A percentile compares a stretch with the other conserved stretches of the same genome.
Conservation (phyloP, 2,797 vertebrate genomes). For the Distichodus sexfasciatus region DNA sequence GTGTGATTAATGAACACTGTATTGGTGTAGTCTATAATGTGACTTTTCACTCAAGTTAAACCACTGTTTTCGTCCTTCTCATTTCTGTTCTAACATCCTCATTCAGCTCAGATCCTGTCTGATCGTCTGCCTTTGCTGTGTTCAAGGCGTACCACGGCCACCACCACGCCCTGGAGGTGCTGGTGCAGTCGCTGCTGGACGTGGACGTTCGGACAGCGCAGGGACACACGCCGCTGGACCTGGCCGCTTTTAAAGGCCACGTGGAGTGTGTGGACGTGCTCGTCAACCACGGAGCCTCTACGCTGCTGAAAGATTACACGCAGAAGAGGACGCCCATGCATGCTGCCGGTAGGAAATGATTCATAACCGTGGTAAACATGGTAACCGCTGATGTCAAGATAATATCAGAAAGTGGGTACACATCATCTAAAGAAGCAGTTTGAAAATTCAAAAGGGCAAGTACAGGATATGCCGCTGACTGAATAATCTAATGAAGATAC, state of each 20-base stretch:
- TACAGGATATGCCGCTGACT: too few relatives aligned
- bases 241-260: constrained; percentile 95
- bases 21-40: too few relatives aligned
- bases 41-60: too few relatives aligned
- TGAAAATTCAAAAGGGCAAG: too few relatives aligned
- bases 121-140: not conserved
- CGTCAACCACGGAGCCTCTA: constrained; percentile 96
- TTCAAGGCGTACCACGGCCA: constrained; percentile 94
- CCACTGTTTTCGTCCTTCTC: too few relatives aligned
- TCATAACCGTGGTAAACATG: not conserved
- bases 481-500: too few relatives aligned
- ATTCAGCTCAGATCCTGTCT: not conserved
- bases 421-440: too few relatives aligned
- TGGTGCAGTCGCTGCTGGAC: constrained; percentile 94
- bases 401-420: too few relatives aligned
- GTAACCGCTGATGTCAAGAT: too few relatives aligned
- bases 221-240: constrained; percentile 90
- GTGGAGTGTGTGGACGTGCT: constrained; percentile 97
- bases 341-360: constrained; percentile 81
- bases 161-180: constrained; percentile 93
- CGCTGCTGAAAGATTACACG: constrained; percentile 92
- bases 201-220: constrained; percentile 92
- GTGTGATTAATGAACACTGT: too few relatives aligned
- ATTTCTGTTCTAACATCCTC: too few relatives aligned
- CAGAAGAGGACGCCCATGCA: constrained; percentile 95